A percentile compares a stretch with the other conserved stretches of the same genome.
Evolutionary conservation across 2,797 vertebrate genomes (phyloP).

Genomic region (Tenualosa ilisha): DNA sequence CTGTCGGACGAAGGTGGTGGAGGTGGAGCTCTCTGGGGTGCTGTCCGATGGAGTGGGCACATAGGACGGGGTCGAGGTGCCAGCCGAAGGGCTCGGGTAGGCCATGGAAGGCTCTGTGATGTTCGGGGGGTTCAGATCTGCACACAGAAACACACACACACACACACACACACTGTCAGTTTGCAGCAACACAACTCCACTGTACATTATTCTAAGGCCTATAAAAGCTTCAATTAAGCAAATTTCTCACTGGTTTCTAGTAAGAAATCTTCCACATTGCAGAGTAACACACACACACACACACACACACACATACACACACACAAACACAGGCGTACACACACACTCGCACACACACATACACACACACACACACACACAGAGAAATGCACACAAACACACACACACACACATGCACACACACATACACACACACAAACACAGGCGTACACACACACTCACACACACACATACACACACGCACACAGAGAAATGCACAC

Average conservation of each 20-base stretch:
- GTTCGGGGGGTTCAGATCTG: conserved; percentile 46
- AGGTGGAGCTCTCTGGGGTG: conserved; percentile 41
- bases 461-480: too few relatives aligned
- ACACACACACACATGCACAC: background rate
- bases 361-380: too few relatives aligned
- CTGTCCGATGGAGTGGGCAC: conserved; percentile 13
- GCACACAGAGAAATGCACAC: too few relatives aligned
- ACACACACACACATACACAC: too few relatives aligned
- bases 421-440: too few relatives aligned
- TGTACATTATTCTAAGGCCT: too few relatives aligned
- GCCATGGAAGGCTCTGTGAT: conserved; percentile 15
- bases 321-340: too few relatives aligned
- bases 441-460: too few relatives aligned
- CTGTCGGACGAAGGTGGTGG: conserved; percentile 42
- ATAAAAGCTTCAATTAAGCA: too few relatives aligned
- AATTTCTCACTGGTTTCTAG: too few relatives aligned
- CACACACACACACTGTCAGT: background rate
- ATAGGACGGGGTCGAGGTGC: background rate
- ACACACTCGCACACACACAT: too few relatives aligned
- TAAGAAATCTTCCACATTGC: background rate
- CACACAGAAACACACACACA: background rate
- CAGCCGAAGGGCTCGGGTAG: background rate
- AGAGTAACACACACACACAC: background rate
- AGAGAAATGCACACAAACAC: background rate
- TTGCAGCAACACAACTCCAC: too few relatives aligned